These are phyloP conservation scores for Drosophila nigromelanica DNA, from an alignment of 1,140 invertebrate genomes.

Conservation along the genomic window DNA sequence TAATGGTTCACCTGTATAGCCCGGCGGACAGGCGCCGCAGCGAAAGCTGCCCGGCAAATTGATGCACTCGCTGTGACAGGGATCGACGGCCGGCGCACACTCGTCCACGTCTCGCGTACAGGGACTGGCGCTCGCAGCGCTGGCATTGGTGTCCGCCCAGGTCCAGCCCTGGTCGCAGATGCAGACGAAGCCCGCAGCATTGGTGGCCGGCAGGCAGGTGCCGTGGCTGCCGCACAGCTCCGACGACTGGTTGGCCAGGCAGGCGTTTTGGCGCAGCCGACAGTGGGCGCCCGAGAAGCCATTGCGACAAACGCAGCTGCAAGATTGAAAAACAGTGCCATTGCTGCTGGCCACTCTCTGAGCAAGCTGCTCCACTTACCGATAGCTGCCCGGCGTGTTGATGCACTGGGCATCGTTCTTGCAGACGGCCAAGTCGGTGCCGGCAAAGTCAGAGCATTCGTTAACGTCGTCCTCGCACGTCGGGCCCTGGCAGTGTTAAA, in stretches of 20 bases:
- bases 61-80: slow-evolving; percentile 93
- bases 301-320: slow-evolving; percentile 90
- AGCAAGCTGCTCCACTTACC: slow-evolving; percentile 84
- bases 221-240: slow-evolving; percentile 96
- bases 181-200: slow-evolving; percentile 87
- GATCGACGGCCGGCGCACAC: slow-evolving; percentile 88
- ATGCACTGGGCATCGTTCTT: slow-evolving; percentile 95
- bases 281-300: slow-evolving; percentile 94
- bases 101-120: slow-evolving; percentile 91
- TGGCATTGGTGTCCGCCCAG: slow-evolving; percentile 85
- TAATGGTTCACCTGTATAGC: slow-evolving; percentile 88
- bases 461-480: slow-evolving; percentile 93
- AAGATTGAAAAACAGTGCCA: neutral
- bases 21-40: slow-evolving; percentile 93
- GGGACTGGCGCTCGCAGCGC: slow-evolving; percentile 86
- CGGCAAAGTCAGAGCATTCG: slow-evolving; percentile 91
- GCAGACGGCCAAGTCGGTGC: slow-evolving; percentile 92
- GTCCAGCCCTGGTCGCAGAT: slow-evolving; percentile 95
- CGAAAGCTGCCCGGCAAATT: slow-evolving; percentile 93
- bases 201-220: slow-evolving; percentile 88
- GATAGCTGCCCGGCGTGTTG: slow-evolving; percentile 91
- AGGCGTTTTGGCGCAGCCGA: slow-evolving; percentile 89
- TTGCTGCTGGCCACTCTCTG: no score
- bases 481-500: slow-evolving; percentile 85
- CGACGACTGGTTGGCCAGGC: slow-evolving; percentile 87